Percentiles rank a stretch among this genome's conserved stretches.
Conservation (phyloP, 1,140 invertebrate species). For the Papilio glaucus region DNA sequence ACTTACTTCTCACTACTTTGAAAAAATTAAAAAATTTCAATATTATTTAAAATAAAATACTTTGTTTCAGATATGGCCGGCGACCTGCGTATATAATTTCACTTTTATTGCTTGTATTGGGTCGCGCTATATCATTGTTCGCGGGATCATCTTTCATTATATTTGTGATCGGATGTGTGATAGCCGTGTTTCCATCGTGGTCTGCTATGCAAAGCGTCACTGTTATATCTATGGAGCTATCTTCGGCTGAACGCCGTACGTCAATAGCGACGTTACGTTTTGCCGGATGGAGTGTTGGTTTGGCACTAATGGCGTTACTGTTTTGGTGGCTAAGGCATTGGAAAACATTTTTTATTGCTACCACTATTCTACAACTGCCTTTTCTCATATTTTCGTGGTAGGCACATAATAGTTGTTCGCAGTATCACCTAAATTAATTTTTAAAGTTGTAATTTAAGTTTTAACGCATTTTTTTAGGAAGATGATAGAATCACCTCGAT, state of each 20-base stretch:
- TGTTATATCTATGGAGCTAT: slow-evolving; percentile 70
- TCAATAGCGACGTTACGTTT: slow-evolving; percentile 58
- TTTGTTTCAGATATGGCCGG: slow-evolving; percentile 65
- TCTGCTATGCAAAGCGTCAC: slow-evolving; percentile 57
- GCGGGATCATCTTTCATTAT: slow-evolving; percentile 53
- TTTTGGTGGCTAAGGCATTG: slow-evolving; percentile 85
- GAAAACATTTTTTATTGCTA: slow-evolving; percentile 81
- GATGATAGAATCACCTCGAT: slow-evolving; percentile 86
- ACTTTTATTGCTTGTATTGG: slow-evolving; percentile 54
- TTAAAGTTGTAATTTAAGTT: slow-evolving; percentile 23
- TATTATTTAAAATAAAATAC: too few relatives aligned
- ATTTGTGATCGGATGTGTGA: slow-evolving; percentile 61
- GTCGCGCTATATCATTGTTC: slow-evolving; percentile 58
- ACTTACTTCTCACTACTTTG: too few relatives aligned
- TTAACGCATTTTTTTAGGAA: slow-evolving; percentile 73
- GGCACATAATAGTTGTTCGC: slow-evolving; percentile 17
- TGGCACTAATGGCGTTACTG: slow-evolving; percentile 83
- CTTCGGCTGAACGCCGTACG: slow-evolving; percentile 56
- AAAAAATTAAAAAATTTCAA: too few relatives aligned
- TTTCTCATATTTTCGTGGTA: slow-evolving; percentile 72
- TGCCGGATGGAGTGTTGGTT: slow-evolving; percentile 77
- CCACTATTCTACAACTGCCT: slow-evolving; percentile 70
- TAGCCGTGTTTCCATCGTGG: slow-evolving; percentile 61
- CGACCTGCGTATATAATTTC: slow-evolving; percentile 62
- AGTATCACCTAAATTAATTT: neutral